Base-by-base conservation (phyloP, 2,888 invertebrate genomes). In the Busseola fusca region DNA sequence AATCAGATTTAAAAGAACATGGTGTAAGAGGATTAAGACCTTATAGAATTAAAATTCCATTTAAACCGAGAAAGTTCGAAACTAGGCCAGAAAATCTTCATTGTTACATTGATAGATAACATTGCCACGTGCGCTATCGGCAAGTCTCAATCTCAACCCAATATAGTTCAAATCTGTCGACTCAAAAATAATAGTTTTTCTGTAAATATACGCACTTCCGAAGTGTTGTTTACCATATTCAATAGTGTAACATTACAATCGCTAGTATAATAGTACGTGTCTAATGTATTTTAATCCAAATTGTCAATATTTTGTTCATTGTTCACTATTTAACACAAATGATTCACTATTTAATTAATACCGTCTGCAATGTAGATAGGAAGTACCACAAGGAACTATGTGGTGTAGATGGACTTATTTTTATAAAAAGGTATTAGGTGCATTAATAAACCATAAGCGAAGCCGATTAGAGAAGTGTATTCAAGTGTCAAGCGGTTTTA, bases 401-500 rank as follows among this genome's bases (percentile, higher is more conserved):
- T 34, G 27, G n/a, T 50, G 30, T 34, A n/a, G 25, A 34, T 42
- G 27, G 21, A 16, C 14, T 48, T n/a, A 59, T 40, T 30, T 60
- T 50, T 21, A 34, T 62, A n/a, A 21, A 21, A 52, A 64, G 27
- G 25, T 64, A 64, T 67, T 66, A 64, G 63, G 48, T 68, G 45
- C 59, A 71, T 68, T 72, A 79, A 78, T 67, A 75, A 60, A 52
- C 42, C 57, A 64, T 67, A 69, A 67, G 64, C 75, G 57, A 67
- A 52, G 56, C 72, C 64, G 69, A 81, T 76, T 67, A 70, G 57
- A 80, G 69, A 76, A 84, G 66, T 79, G 62, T 67, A 81, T 71
- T 80, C 70, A 81, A 82, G 84, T 86, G 86, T 85, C 84, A 80
- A 84, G 78, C 79, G 78, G 83, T 83, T 77, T 69, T 83, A 90